A percentile compares a stretch with the other conserved stretches of the same genome.
Evolutionary conservation across 23 tunicate species (phyloP).

Genomic region (Corella eumyota): DNA sequence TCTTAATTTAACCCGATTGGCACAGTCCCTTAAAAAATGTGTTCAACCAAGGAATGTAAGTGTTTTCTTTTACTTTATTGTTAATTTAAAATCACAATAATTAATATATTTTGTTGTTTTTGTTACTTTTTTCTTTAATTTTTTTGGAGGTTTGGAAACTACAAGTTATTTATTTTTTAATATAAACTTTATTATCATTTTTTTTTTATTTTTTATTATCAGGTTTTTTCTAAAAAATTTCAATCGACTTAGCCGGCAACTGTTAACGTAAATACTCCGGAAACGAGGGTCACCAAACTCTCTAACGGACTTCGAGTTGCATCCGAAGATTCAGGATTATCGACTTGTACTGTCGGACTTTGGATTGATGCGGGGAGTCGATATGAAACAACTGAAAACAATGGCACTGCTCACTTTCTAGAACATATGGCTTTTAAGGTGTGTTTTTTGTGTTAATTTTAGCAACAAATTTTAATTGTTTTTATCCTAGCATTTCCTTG

Average conservation of each 20-base stretch:
- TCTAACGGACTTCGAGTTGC: conserved; percentile 94
- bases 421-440: conserved; percentile 97
- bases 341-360: conserved; percentile 92
- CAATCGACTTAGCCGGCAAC: conserved; percentile 59
- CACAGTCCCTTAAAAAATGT: no score
- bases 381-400: conserved; percentile 67
- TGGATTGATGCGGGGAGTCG: conserved; percentile 99
- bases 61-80: no score
- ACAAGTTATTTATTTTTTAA: no score
- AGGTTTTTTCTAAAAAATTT: conserved; percentile 11
- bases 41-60: no score
- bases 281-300: conserved; percentile 83
- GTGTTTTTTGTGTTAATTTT: not conserved
- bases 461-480: not conserved
- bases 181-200: no score
- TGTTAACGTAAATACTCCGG: conserved; percentile 74
- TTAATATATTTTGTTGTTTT: no score
- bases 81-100: no score
- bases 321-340: conserved; percentile 81
- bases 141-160: no score
- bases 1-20: no score
- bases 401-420: conserved; percentile 95
- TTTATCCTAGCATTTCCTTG: not conserved
- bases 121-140: no score
- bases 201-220: not conserved